Conservation (phyloP, 1,140 invertebrate genomes). For the Heliothis subflexa region DNA sequence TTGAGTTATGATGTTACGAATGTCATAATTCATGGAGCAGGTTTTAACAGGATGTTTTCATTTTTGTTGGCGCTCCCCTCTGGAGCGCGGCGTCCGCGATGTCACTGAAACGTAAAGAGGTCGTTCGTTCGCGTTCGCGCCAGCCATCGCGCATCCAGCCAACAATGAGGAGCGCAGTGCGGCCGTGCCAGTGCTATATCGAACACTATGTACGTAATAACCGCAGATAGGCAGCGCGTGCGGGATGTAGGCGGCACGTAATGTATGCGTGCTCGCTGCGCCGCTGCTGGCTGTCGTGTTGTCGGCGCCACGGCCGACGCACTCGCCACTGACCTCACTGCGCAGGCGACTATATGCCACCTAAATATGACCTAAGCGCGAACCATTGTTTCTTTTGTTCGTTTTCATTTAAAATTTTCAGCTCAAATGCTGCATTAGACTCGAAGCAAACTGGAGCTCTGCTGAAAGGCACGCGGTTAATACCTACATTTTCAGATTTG, state of each 20-base stretch:
- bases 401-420: background rate
- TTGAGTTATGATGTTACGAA: slow-evolving; percentile 15
- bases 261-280: slow-evolving; percentile 77
- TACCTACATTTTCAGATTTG: slow-evolving; percentile 6
- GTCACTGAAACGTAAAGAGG: slow-evolving; percentile 82
- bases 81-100: slow-evolving; percentile 42
- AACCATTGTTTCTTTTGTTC: slow-evolving; percentile 60
- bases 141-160: slow-evolving; percentile 66
- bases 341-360: slow-evolving; percentile 66
- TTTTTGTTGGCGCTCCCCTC: slow-evolving; percentile 11
- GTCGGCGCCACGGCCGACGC: slow-evolving; percentile 63
- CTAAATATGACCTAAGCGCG: slow-evolving; percentile 74
- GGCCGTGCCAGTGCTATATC: slow-evolving; percentile 68
- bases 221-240: slow-evolving; percentile 66
- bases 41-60: slow-evolving; percentile 34
- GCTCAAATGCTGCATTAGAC: background rate
- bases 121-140: slow-evolving; percentile 69
- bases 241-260: slow-evolving; percentile 75
- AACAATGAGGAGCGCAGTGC: slow-evolving; percentile 70
- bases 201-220: slow-evolving; percentile 64
- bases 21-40: slow-evolving; percentile 9
- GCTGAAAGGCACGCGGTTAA: background rate
- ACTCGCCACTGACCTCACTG: slow-evolving; percentile 77
- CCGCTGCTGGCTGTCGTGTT: slow-evolving; percentile 64
- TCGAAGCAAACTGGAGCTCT: background rate